These are phyloP conservation scores for Centropus bengalensis DNA, from an alignment of 2,113 vertebrate genomes.

Conservation along the genomic window DNA sequence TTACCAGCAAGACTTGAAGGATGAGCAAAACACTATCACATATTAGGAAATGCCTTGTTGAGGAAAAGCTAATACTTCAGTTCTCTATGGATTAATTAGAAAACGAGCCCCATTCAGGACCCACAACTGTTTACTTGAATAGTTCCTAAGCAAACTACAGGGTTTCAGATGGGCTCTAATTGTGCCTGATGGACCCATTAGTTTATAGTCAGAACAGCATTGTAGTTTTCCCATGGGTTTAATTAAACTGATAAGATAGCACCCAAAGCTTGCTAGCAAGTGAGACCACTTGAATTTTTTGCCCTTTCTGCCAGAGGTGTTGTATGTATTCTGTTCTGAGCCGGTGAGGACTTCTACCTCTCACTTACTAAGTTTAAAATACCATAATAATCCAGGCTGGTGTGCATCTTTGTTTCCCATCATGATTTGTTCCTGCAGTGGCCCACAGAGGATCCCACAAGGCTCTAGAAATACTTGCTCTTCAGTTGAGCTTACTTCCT, in stretches of 20 bases:
- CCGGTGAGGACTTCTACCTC: background rate
- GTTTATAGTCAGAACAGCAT: conserved; percentile 77
- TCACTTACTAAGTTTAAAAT: conserved; percentile 51
- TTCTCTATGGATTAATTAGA: conserved; percentile 84
- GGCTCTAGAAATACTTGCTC: conserved; percentile 27
- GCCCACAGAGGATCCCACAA: background rate
- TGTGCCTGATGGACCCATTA: conserved; percentile 90
- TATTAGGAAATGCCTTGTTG: background rate
- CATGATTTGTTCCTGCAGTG: background rate
- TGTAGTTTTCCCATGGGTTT: conserved; percentile 81
- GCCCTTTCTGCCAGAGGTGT: conserved; percentile 12
- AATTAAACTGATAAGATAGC: conserved; percentile 85
- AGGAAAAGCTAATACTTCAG: conserved; percentile 49
- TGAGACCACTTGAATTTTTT: conserved; percentile 62
- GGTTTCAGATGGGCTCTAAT: conserved; percentile 86
- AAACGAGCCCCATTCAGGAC: conserved; percentile 66
- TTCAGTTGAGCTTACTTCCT: conserved; percentile 23
- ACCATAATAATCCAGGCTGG: conserved; percentile 20
- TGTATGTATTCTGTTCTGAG: conserved; percentile 33
- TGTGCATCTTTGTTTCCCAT: background rate
- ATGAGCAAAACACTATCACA: background rate
- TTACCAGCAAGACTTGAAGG: background rate
- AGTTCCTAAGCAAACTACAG: conserved; percentile 81
- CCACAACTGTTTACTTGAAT: conserved; percentile 88
- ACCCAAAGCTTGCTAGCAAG: conserved; percentile 62